Conservation (phyloP, 2,888 invertebrate genomes). For the Mongoloraphidia duomilia region DNA sequence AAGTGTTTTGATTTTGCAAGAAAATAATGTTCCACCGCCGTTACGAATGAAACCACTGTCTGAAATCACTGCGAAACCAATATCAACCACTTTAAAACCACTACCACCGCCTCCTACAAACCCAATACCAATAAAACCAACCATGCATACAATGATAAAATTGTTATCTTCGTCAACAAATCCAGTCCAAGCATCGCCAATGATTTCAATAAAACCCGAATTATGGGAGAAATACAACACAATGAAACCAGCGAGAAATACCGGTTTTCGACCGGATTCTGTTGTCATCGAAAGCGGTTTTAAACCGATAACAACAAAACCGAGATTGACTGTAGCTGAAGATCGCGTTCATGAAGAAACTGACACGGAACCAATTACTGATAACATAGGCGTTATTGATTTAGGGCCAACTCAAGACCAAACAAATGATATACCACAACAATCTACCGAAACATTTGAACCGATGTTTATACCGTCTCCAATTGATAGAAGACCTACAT, state of each 20-base stretch:
- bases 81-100: neutral
- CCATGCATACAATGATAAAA: neutral
- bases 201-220: slow-evolving; percentile 6
- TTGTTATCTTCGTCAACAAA: slow-evolving; percentile 15
- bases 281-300: slow-evolving; percentile 76
- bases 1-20: no score
- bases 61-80: neutral
- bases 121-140: neutral
- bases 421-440: slow-evolving; percentile 33
- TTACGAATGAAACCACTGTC: slow-evolving; percentile 3
- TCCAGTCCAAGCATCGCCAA: slow-evolving; percentile 24
- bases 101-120: neutral
- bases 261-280: slow-evolving; percentile 66
- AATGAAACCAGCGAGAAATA: slow-evolving; percentile 47
- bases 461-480: slow-evolving; percentile 74
- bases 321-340: slow-evolving; percentile 32
- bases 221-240: slow-evolving; percentile 17
- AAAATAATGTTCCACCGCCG: neutral
- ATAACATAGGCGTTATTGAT: slow-evolving; percentile 30
- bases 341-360: slow-evolving; percentile 32
- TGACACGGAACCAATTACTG: slow-evolving; percentile 28
- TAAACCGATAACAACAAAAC: slow-evolving; percentile 56
- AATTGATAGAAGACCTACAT: slow-evolving; percentile 35
- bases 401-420: slow-evolving; percentile 28
- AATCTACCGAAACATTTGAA: slow-evolving; percentile 50